Conservation (phyloP, 2,888 invertebrate species). For the Strigamia crassipes region DNA sequence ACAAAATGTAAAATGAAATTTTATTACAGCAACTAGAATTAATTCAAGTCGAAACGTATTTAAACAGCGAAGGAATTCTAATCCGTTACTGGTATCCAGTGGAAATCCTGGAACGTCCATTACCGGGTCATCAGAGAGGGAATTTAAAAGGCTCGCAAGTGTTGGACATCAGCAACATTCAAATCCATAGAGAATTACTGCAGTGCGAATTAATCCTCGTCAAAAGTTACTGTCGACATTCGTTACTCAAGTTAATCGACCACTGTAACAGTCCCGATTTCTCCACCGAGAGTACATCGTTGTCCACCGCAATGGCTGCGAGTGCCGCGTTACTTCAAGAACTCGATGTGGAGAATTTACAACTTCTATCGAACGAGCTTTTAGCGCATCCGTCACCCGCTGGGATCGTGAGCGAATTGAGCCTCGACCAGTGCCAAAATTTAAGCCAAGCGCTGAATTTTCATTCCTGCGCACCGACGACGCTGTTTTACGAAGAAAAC, state of each 20-base stretch:
- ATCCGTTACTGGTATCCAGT: slow-evolving; percentile 60
- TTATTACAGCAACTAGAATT: slow-evolving; percentile 56
- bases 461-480: slow-evolving; percentile 54
- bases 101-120: slow-evolving; percentile 57
- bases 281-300: slow-evolving; percentile 17
- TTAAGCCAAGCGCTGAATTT: slow-evolving; percentile 55
- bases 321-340: slow-evolving; percentile 57
- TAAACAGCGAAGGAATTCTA: slow-evolving; percentile 59
- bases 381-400: slow-evolving; percentile 55
- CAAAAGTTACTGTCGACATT: slow-evolving; percentile 57
- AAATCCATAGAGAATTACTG: slow-evolving; percentile 58
- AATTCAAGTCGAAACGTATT: slow-evolving; percentile 59
- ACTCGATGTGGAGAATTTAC: slow-evolving; percentile 59
- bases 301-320: slow-evolving; percentile 56
- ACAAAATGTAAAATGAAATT: background rate
- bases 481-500: slow-evolving; percentile 56
- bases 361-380: slow-evolving; percentile 58
- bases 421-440: slow-evolving; percentile 53
- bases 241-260: slow-evolving; percentile 56
- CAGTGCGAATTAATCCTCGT: slow-evolving; percentile 56
- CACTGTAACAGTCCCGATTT: slow-evolving; percentile 57
- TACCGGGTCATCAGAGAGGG: slow-evolving; percentile 56
- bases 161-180: slow-evolving; percentile 56
- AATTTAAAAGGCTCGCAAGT: slow-evolving; percentile 57
- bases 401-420: slow-evolving; percentile 54